Evolutionary conservation across 2,113 vertebrate genomes (phyloP), one percentile per base, ranked within the genome.

Genomic region (Pelusios castaneus): DNA sequence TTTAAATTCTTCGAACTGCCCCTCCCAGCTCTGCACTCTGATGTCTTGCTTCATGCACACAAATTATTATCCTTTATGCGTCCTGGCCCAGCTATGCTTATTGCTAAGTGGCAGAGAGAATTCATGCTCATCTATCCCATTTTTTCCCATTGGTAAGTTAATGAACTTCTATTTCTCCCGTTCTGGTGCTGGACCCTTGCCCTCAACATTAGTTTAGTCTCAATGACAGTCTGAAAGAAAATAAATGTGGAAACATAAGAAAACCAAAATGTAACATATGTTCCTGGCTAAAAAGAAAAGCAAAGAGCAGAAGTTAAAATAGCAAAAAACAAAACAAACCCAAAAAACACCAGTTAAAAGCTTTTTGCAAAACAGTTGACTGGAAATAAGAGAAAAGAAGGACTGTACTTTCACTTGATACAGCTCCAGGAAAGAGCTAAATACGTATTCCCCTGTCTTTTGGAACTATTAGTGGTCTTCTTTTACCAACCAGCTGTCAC

Each of bases 401-500:
- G 52, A n/a, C 29, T 91, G 80, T 5, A 49, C 41, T 91, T 87
- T 91, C 85, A 43, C 91, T 38, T 49, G 77, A 1, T 16, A 91
- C 67, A 93, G 47, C 52, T 89, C 91, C 94, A 85, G 77, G 25
- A 41, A 86, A 80, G 60, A 95, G 17, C 82, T 92, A 90, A 93
- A 81, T 4, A 56, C 25, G 73, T 31, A 22, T 87, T 79, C 87
- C 84, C 14, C 45, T 84, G 88, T 58, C 79, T 51, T 43, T 80
- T 49, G 31, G 10, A 11, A 24, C 27, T 82, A 27, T 6, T 63
- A 85, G 16, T 81, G 41, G 77, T 5, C 24, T 6, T 54, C 31
- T n/a, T 87, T 89, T 85, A 82, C 38, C 47, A 82, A 92, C 80
- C 16, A 70, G 10, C 82, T 93, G 41, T 78, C 49, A 22, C 52